phyloP scores from a whole-genome alignment of 2,888 invertebrate species.

The Eustalomyia histrio region DNA sequence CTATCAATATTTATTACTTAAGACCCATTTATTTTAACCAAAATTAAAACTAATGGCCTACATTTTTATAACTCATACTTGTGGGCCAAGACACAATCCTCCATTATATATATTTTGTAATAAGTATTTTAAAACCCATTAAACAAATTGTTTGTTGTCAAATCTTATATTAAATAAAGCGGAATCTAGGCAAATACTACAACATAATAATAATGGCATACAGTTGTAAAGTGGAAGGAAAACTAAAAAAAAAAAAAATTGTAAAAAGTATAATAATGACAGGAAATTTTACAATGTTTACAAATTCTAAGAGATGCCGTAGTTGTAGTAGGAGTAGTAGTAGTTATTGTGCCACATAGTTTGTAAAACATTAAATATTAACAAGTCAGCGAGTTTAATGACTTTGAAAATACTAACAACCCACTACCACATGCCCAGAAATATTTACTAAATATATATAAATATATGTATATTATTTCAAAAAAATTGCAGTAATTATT shows the following conservation, averaged over 20 bases:
- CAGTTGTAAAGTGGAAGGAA: constrained; percentile 16
- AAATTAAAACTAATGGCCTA: constrained; percentile 28
- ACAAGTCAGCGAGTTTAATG: constrained; percentile 21
- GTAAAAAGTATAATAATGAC: constrained; percentile 41
- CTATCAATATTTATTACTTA: constrained; percentile 41
- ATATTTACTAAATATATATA: too few species aligned
- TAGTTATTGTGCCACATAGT: not conserved
- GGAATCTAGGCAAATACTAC: constrained; percentile 26
- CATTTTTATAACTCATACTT: constrained; percentile 1
- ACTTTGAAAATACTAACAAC: not conserved
- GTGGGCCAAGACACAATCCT: not conserved
- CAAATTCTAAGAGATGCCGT: constrained; percentile 13
- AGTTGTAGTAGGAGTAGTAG: not conserved
- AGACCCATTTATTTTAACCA: constrained; percentile 26
- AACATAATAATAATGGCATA: not conserved
- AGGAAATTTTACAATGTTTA: constrained; percentile 50
- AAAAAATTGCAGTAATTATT: constrained; percentile 54
- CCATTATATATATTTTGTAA: constrained; percentile 6
- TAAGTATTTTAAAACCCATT: constrained; percentile 58
- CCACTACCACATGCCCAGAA: not conserved
- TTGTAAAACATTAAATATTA: constrained; percentile 18
- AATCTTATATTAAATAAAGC: constrained; percentile 48
- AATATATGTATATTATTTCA: constrained; percentile 14
- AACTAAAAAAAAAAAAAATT: not conserved
- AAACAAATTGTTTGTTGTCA: constrained; percentile 62